Percentiles rank a stretch among this genome's conserved stretches.
phyloP scores from a whole-genome alignment of 2,113 vertebrate genomes.

The Toxotes jaculatrix region DNA sequence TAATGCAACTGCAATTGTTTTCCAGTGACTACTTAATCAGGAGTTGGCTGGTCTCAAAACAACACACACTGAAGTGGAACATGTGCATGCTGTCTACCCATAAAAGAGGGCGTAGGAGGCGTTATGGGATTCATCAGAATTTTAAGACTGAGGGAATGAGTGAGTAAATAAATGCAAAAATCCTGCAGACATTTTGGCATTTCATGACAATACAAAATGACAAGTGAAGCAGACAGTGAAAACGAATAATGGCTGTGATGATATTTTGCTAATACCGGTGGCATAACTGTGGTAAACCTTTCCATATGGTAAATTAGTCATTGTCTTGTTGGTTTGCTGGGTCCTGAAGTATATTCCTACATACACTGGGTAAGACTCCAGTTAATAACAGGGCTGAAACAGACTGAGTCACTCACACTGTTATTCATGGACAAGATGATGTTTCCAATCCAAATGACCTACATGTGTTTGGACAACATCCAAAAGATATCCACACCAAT shows the following conservation, averaged over 20 bases:
- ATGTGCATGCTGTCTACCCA: constrained; percentile 35
- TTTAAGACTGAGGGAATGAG: constrained; percentile 40
- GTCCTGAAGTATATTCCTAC: constrained; percentile 39
- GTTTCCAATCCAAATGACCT: constrained; percentile 33
- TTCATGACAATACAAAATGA: constrained; percentile 56
- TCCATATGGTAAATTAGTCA: constrained; percentile 54
- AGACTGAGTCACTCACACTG: constrained; percentile 37
- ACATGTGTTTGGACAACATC: constrained; percentile 54
- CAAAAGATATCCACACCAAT: constrained; percentile 34
- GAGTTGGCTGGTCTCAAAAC: constrained; percentile 35
- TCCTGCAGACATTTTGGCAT: constrained; percentile 49
- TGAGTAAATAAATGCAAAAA: constrained; percentile 49
- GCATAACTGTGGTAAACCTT: constrained; percentile 51
- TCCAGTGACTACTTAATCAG: constrained; percentile 28
- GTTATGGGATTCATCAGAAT: constrained; percentile 42
- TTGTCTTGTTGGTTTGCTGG: constrained; percentile 45
- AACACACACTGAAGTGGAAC: constrained; percentile 38
- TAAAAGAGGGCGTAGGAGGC: constrained; percentile 42
- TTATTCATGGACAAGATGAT: constrained; percentile 44
- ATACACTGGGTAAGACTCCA: constrained; percentile 35
- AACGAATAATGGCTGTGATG: constrained; percentile 55
- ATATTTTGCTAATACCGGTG: constrained; percentile 39
- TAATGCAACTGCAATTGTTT: constrained; percentile 21
- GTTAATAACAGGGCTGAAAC: constrained; percentile 41
- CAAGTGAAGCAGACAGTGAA: constrained; percentile 51